A percentile compares a stretch with the other conserved stretches of the same genome.
These are phyloP conservation scores for Drosophila crucigera DNA, from an alignment of 2,888 invertebrate species.

Conservation along the genomic window DNA sequence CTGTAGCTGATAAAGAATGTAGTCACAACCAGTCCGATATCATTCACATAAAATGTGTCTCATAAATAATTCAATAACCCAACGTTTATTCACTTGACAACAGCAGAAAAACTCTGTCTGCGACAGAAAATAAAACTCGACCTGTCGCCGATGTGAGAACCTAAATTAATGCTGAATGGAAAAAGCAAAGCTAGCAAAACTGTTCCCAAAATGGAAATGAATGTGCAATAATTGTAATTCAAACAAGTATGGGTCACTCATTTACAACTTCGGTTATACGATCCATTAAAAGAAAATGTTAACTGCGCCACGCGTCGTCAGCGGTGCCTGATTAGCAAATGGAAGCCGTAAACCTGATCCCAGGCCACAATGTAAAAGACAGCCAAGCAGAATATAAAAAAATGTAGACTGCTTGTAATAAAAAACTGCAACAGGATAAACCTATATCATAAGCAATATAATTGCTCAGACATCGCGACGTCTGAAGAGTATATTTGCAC, in stretches of 20 bases:
- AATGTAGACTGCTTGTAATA: not conserved
- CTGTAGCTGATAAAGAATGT: conserved; percentile 1
- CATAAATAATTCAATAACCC: conserved; percentile 53
- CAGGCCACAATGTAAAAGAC: conserved; percentile 19
- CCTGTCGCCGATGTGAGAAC: conserved; percentile 47
- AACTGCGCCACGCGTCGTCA: conserved; percentile 65
- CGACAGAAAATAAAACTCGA: not conserved
- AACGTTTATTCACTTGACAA: conserved; percentile 34
- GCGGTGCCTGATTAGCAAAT: conserved; percentile 32
- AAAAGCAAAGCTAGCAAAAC: conserved; percentile 17
- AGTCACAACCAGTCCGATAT: conserved; percentile 5
- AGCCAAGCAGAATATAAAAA: conserved; percentile 33
- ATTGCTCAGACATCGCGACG: conserved; percentile 27
- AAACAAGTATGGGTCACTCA: conserved; percentile 25
- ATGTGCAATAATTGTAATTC: conserved; percentile 42
- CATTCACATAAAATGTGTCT: conserved; percentile 3
- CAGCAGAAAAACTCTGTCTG: conserved; percentile 7
- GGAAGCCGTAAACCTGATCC: conserved; percentile 36
- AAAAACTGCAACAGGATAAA: conserved; percentile 11
- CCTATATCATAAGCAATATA: not conserved
- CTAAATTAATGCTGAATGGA: conserved; percentile 51
- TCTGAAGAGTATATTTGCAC: conserved; percentile 17
- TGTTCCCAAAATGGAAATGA: conserved; percentile 17
- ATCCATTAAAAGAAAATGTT: conserved; percentile 24
- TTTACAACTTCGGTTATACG: conserved; percentile 14